These are phyloP conservation scores for Perccottus glenii DNA, from an alignment of 2,113 vertebrate species.

Conservation along the genomic window DNA sequence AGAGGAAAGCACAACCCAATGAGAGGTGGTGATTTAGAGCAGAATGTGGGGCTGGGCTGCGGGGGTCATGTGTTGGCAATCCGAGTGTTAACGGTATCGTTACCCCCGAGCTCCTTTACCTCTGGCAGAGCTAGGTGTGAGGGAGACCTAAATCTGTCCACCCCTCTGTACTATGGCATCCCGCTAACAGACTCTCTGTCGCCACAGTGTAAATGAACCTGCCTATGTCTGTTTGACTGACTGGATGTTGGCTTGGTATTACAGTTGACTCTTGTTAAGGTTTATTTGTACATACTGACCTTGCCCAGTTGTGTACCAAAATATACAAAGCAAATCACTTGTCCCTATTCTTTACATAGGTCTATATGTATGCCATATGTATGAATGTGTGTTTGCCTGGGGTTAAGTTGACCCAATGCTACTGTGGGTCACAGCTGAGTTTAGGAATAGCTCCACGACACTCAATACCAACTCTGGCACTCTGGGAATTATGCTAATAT, in stretches of 20 bases:
- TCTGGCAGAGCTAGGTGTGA: slow-evolving; percentile 73
- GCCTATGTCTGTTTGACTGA: slow-evolving; percentile 9
- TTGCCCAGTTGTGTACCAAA: neutral
- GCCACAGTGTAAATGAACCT: slow-evolving; percentile 82
- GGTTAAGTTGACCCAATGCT: slow-evolving; percentile 73
- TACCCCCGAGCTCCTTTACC: slow-evolving; percentile 55
- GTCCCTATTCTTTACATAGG: neutral
- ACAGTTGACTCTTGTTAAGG: slow-evolving; percentile 1
- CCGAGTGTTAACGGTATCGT: slow-evolving; percentile 75
- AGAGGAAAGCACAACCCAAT: slow-evolving; percentile 57
- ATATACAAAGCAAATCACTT: slow-evolving; percentile 6
- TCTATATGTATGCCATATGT: slow-evolving; percentile 10
- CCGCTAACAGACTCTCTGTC: slow-evolving; percentile 83
- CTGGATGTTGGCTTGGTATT: neutral
- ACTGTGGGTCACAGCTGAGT: slow-evolving; percentile 75
- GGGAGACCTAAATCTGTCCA: slow-evolving; percentile 76
- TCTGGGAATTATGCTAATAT: slow-evolving; percentile 79
- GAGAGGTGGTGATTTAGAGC: slow-evolving; percentile 62
- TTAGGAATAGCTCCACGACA: slow-evolving; percentile 79
- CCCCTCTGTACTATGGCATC: slow-evolving; percentile 79
- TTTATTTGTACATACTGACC: neutral
- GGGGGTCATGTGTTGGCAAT: slow-evolving; percentile 53
- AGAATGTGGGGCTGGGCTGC: slow-evolving; percentile 26
- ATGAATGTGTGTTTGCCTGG: slow-evolving; percentile 40
- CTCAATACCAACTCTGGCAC: slow-evolving; percentile 70